Evolutionary conservation across 2,797 vertebrate species (phyloP).

Genomic region (Xenopus petersii): DNA sequence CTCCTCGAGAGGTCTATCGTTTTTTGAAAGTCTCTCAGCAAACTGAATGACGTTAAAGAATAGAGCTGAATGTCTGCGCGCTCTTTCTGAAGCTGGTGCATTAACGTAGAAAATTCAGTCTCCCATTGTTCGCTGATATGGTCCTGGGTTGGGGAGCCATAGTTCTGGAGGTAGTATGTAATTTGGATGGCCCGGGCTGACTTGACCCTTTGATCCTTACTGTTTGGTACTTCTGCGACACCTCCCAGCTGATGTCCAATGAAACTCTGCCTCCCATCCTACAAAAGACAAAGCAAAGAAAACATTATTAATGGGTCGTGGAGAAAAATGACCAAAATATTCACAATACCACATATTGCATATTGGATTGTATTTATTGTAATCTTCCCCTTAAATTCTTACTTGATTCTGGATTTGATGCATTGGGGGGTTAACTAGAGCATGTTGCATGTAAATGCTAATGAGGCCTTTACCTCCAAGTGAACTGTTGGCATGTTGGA

Average conservation of each 20-base stretch:
- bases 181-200: slow-evolving; percentile 95
- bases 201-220: slow-evolving; percentile 94
- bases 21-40: slow-evolving; percentile 95
- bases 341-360: too few species aligned
- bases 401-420: too few species aligned
- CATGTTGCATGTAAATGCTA: too few species aligned
- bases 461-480: too few species aligned
- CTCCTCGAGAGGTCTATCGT: slow-evolving; percentile 89
- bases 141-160: slow-evolving; percentile 87
- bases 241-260: slow-evolving; percentile 97
- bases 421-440: too few species aligned
- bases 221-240: slow-evolving; percentile 89
- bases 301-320: too few species aligned
- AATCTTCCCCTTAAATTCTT: too few species aligned
- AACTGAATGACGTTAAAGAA: slow-evolving; percentile 89
- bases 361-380: too few species aligned
- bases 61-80: slow-evolving; percentile 82
- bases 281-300: slow-evolving; percentile 54
- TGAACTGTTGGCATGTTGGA: too few species aligned
- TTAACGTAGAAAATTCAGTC: slow-evolving; percentile 90
- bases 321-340: too few species aligned
- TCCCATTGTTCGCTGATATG: slow-evolving; percentile 95
- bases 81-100: slow-evolving; percentile 75
- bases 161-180: slow-evolving; percentile 98
- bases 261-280: slow-evolving; percentile 95